Conservation (phyloP, 2,113 vertebrate species). For the Plecturocebus donacophilus region DNA sequence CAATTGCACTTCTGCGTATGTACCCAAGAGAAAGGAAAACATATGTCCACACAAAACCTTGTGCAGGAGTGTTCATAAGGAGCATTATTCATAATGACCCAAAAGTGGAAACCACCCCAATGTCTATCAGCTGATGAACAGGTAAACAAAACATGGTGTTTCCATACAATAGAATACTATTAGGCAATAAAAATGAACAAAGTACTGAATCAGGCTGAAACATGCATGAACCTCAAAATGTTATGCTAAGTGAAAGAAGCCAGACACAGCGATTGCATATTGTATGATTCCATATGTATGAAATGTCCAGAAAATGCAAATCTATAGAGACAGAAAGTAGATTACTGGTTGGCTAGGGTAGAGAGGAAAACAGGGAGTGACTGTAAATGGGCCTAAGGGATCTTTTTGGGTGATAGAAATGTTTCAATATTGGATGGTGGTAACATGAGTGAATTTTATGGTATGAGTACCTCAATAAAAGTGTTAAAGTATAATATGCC, state of each 20-base stretch:
- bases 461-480: background rate
- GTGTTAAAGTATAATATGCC: background rate
- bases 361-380: background rate
- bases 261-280: background rate
- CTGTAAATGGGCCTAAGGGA: background rate
- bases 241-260: background rate
- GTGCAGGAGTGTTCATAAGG: background rate
- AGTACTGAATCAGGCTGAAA: background rate
- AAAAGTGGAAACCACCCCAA: background rate
- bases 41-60: background rate
- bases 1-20: background rate
- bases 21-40: background rate
- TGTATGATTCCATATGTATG: background rate
- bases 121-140: background rate
- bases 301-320: background rate
- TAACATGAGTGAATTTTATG: slow-evolving; percentile 31
- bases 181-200: background rate
- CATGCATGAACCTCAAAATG: background rate
- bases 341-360: background rate
- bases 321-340: background rate
- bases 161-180: no score
- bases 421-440: background rate
- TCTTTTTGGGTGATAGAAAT: background rate
- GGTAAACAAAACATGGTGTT: background rate
- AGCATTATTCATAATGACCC: background rate